Conservation (phyloP, 2,888 invertebrate species). For the Charanyca ferruginea region DNA sequence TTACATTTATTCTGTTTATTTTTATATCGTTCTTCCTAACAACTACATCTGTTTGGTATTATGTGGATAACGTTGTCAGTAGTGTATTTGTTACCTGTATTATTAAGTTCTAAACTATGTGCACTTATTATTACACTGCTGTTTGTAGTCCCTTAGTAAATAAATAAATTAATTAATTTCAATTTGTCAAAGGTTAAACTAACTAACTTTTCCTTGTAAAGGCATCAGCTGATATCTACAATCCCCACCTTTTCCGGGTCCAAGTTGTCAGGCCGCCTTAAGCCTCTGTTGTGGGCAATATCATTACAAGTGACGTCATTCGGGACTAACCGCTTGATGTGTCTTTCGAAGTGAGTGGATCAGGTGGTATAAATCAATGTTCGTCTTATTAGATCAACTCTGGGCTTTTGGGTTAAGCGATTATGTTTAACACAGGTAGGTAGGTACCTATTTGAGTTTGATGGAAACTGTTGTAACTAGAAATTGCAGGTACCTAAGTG, state of each 20-base stretch:
- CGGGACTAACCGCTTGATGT: conserved; percentile 45
- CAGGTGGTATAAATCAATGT: conserved; percentile 45
- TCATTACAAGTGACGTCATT: conserved; percentile 52
- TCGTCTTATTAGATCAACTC: conserved; percentile 34
- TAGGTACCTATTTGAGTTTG: neutral
- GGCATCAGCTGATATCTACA: conserved; percentile 35
- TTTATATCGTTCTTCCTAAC: too few species aligned
- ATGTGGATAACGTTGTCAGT: too few species aligned
- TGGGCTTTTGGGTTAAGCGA: conserved; percentile 23
- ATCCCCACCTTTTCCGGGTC: conserved; percentile 54
- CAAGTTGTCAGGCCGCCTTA: conserved; percentile 45
- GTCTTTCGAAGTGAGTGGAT: conserved; percentile 30
- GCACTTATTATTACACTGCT: too few species aligned
- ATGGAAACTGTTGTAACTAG: neutral
- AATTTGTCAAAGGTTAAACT: neutral
- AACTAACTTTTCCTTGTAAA: conserved; percentile 26
- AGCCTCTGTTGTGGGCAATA: conserved; percentile 48
- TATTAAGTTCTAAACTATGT: too few species aligned
- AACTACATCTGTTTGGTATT: too few species aligned
- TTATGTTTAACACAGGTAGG: conserved; percentile 34
- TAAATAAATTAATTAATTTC: too few species aligned
- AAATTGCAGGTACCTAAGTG: neutral
- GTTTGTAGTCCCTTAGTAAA: too few species aligned
- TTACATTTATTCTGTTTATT: too few species aligned
- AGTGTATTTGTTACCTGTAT: too few species aligned